phyloP scores from a whole-genome alignment of 2,888 invertebrate species.

The Morpho deidamia region DNA sequence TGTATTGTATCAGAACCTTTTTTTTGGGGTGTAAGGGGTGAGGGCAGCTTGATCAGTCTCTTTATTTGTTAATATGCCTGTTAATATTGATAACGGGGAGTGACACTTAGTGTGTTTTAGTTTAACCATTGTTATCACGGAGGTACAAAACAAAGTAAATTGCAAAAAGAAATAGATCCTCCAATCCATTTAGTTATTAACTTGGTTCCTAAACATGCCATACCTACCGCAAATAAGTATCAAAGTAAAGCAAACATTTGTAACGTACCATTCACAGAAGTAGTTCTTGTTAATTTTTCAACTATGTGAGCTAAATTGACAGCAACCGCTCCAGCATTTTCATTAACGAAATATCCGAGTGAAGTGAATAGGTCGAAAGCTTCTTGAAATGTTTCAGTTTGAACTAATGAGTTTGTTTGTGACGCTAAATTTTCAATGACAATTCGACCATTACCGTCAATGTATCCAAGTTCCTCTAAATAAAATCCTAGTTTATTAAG shows the following conservation, averaged over 20 bases:
- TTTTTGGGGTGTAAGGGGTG: too few relatives aligned
- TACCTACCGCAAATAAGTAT: too few relatives aligned
- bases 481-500: conserved; percentile 62
- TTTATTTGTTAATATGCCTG: too few relatives aligned
- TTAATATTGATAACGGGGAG: too few relatives aligned
- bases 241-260: neutral
- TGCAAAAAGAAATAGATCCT: too few relatives aligned
- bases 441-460: conserved; percentile 81
- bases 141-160: too few relatives aligned
- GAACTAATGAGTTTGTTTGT: conserved; percentile 66
- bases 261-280: conserved; percentile 19
- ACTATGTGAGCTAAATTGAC: conserved; percentile 80
- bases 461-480: conserved; percentile 76
- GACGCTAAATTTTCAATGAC: conserved; percentile 76
- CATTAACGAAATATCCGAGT: conserved; percentile 79
- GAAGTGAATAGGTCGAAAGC: conserved; percentile 81
- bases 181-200: too few relatives aligned
- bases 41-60: too few relatives aligned
- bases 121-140: too few relatives aligned
- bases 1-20: too few relatives aligned
- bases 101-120: too few relatives aligned
- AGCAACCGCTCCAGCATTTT: conserved; percentile 81
- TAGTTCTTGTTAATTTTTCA: conserved; percentile 43
- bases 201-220: too few relatives aligned
- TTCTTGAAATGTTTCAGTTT: conserved; percentile 63